These are phyloP conservation scores for Caenorhabditis wallacei DNA, from an alignment of 2,888 invertebrate genomes.

Conservation along the genomic window DNA sequence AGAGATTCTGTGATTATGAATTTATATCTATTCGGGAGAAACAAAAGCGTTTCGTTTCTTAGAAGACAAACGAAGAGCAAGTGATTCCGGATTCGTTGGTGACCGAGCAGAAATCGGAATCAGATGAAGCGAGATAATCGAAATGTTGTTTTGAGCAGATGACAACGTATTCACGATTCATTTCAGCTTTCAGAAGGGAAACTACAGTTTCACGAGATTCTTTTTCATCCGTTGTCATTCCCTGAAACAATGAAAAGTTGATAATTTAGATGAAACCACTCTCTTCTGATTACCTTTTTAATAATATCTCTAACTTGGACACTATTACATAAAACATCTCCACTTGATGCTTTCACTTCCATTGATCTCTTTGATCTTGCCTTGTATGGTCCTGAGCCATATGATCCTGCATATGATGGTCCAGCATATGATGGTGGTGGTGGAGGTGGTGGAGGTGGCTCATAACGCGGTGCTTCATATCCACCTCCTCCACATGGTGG, in stretches of 20 bases:
- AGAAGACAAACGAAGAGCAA: slow-evolving; percentile 67
- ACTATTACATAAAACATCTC: slow-evolving; percentile 63
- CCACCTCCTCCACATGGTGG: slow-evolving; percentile 64
- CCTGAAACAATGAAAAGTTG: slow-evolving; percentile 29
- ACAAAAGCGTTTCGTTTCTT: slow-evolving; percentile 8
- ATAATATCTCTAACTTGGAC: slow-evolving; percentile 60
- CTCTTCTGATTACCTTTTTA: slow-evolving; percentile 62
- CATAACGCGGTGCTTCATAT: slow-evolving; percentile 49
- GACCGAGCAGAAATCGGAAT: slow-evolving; percentile 65
- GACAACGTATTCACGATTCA: slow-evolving; percentile 57
- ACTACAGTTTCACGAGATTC: slow-evolving; percentile 58
- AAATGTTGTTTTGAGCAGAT: slow-evolving; percentile 62
- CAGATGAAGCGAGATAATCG: slow-evolving; percentile 59
- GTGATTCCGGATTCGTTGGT: slow-evolving; percentile 58
- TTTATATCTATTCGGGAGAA: slow-evolving; percentile 8
- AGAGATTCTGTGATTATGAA: slow-evolving; percentile 31
- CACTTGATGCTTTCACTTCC: slow-evolving; percentile 57
- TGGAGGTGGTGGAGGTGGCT: slow-evolving; percentile 52
- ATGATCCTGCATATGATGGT: slow-evolving; percentile 52
- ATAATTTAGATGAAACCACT: too few relatives aligned
- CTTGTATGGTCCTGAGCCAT: slow-evolving; percentile 47
- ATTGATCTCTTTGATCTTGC: slow-evolving; percentile 48
- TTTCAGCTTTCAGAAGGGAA: slow-evolving; percentile 49
- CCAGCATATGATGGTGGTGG: slow-evolving; percentile 46
- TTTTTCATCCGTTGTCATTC: slow-evolving; percentile 61